Evolutionary conservation across 2,797 vertebrate species (phyloP).

Genomic region (Phoebastria nigripes): DNA sequence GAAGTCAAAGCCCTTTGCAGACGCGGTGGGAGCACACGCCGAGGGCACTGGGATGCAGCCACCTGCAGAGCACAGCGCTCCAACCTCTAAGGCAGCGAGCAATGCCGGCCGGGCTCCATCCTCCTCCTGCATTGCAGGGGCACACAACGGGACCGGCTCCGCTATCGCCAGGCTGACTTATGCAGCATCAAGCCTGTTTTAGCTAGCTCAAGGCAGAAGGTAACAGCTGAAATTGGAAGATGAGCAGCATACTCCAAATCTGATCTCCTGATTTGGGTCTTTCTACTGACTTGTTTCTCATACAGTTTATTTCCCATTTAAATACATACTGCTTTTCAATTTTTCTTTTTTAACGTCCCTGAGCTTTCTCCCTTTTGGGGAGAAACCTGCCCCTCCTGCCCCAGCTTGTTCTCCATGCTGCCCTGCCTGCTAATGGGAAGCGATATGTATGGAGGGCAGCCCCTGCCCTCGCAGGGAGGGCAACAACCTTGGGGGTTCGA

Average conservation of each 20-base stretch:
- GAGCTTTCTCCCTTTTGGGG: background rate
- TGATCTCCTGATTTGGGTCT: background rate
- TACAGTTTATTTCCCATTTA: background rate
- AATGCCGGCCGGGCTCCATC: background rate
- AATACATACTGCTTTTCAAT: background rate
- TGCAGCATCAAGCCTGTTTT: background rate
- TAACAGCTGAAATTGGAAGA: background rate
- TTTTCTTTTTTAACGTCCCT: background rate
- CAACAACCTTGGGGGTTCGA: background rate
- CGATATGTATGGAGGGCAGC: accelerated
- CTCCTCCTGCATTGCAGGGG: background rate
- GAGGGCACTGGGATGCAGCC: background rate
- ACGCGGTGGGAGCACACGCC: accelerated
- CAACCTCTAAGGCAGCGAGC: background rate
- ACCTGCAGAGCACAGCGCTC: background rate
- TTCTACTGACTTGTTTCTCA: background rate
- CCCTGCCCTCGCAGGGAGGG: background rate
- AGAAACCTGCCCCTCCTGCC: background rate
- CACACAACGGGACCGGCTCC: accelerated
- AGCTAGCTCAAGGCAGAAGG: background rate
- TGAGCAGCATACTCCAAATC: background rate
- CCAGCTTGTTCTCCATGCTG: accelerated
- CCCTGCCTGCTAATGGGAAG: background rate
- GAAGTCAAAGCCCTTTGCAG: background rate
- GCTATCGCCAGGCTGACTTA: background rate